Evolutionary conservation across 2,113 vertebrate species (phyloP), one percentile per base, ranked within the genome.

Genomic region (Odontophorus gujanensis): DNA sequence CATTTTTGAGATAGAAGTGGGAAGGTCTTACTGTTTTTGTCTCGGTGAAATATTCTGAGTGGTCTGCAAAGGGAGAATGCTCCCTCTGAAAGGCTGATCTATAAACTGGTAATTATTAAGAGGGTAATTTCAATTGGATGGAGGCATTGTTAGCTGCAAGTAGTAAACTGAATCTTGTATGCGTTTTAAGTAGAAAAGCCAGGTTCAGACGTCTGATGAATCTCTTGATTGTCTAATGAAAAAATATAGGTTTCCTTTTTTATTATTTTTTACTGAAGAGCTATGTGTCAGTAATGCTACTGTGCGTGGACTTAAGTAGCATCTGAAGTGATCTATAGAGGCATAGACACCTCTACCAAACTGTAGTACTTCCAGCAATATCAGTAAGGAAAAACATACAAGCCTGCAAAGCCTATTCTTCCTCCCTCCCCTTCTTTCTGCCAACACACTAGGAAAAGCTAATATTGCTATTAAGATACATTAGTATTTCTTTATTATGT

Each of bases 231-330:
- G 4, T 75, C 38, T 50, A 67, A 85, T 63, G 26, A 71, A 93
- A 91, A 84, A 83, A 11, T 11, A 59, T 7, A 2, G 0, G 38
- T 43, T 1, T 0, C 0, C 1, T 6, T 14, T 0, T 9, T 34
- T 40, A 32, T 55, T 57, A 19, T 57, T 25, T 43, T 68, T 48
- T 7, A 38, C 19, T 69, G 55, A 17, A 77, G 12, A 86, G 36
- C 55, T 83, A 24, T 17, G 57, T 19, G 36, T 80, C 55, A 83
- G 7, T 68, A 76, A 68, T 15, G 25, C 13, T 19, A 18, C 48
- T 21, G 5, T 38, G 28, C 11, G 6, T 17, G 24, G 50, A 58
- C 65, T 75, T 48, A n/a, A 84, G 2, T 2, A 89, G 40, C 50
- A 71, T 22, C 34, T 80, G 34, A 63, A 74, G 45, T 26, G n/a